Conservation (phyloP, 2,113 vertebrate species). For the Myiozetetes cayanensis region DNA sequence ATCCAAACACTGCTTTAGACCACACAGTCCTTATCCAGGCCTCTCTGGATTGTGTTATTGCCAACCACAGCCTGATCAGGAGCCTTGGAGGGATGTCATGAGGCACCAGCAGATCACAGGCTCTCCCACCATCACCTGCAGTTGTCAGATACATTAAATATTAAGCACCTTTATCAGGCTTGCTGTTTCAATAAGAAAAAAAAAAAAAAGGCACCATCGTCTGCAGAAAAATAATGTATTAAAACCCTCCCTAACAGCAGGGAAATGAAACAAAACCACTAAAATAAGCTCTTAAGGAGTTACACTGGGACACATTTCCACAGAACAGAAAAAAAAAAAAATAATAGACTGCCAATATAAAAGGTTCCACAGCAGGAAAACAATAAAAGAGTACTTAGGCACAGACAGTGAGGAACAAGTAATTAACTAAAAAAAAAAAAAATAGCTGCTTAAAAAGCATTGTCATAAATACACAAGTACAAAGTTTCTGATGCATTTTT, state of each 20-base stretch:
- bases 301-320: not conserved
- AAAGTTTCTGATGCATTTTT: not conserved
- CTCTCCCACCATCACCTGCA: not conserved
- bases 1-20: not conserved
- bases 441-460: not conserved
- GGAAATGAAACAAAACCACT: not conserved
- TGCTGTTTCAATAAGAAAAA: not conserved
- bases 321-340: not conserved
- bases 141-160: not conserved
- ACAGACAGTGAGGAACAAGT: not conserved
- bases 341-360: not conserved
- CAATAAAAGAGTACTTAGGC: not conserved
- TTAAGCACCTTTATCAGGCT: not conserved
- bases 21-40: fast-evolving
- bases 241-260: not conserved
- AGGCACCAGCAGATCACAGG: not conserved
- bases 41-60: not conserved
- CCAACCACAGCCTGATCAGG: not conserved
- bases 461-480: not conserved
- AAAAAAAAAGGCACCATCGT: not conserved
- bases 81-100: not conserved
- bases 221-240: constrained; percentile 23
- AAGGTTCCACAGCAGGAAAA: constrained; percentile 17
- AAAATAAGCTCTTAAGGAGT: not conserved
- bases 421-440: not conserved